Conservation (phyloP, 2,113 vertebrate species). For the Coptodon bakossiorum region DNA sequence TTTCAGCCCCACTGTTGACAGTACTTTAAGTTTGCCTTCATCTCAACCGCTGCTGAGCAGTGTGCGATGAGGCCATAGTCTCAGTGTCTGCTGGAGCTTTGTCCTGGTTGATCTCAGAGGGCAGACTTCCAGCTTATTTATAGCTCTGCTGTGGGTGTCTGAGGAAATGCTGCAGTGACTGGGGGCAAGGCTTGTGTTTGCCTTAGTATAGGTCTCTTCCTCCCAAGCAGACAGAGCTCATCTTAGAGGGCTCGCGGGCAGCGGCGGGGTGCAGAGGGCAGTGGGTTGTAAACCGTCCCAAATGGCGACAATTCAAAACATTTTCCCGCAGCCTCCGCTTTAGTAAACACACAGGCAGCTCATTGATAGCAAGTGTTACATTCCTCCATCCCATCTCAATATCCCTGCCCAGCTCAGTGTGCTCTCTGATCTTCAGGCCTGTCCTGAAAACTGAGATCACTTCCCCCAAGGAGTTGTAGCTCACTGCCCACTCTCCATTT, state of each 20-base stretch:
- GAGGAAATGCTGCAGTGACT: slow-evolving; percentile 55
- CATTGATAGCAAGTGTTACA: slow-evolving; percentile 68
- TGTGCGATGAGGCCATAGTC: slow-evolving; percentile 13
- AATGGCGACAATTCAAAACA: slow-evolving; percentile 43
- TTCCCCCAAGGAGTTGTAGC: background rate
- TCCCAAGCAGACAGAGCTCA: slow-evolving; percentile 21
- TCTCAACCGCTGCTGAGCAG: background rate
- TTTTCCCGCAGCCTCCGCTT: slow-evolving; percentile 44
- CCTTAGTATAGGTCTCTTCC: slow-evolving; percentile 27
- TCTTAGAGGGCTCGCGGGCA: background rate
- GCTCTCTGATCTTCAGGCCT: slow-evolving; percentile 27
- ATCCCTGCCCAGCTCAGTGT: slow-evolving; percentile 9
- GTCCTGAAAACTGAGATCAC: background rate
- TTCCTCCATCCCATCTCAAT: slow-evolving; percentile 62
- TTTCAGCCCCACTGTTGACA: background rate
- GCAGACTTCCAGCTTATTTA: slow-evolving; percentile 51
- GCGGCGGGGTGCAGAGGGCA: background rate
- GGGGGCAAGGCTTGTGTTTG: slow-evolving; percentile 26
- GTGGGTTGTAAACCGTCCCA: slow-evolving; percentile 16
- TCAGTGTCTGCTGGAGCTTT: slow-evolving; percentile 33
- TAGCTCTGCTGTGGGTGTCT: slow-evolving; percentile 52
- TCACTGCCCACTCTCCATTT: background rate
- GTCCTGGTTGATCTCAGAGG: slow-evolving; percentile 33
- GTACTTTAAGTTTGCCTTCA: background rate
- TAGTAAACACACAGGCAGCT: slow-evolving; percentile 59